Conservation (phyloP, 1,140 invertebrate genomes). For the Drosophila bocki region DNA sequence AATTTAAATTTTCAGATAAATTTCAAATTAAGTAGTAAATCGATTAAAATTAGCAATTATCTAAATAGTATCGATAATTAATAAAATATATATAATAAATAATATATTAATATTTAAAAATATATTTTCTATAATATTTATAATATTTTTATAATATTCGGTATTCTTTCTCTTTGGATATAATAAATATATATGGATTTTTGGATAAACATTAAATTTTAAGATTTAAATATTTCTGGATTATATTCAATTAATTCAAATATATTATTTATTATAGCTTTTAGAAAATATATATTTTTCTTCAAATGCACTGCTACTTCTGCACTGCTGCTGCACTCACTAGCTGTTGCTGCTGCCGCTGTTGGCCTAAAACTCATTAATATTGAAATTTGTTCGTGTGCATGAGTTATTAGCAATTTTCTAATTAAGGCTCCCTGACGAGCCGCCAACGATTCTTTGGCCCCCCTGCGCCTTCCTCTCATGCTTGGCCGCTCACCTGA, state of each 20-base stretch:
- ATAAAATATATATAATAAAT: too few relatives aligned
- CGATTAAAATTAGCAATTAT: too few relatives aligned
- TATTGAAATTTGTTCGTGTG: constrained; percentile 84
- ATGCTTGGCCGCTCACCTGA: constrained; percentile 78
- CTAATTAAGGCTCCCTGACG: constrained; percentile 77
- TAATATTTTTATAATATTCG: too few relatives aligned
- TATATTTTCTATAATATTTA: too few relatives aligned
- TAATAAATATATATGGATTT: too few relatives aligned
- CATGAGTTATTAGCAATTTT: constrained; percentile 84
- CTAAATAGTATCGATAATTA: too few relatives aligned
- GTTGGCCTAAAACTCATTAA: constrained; percentile 77
- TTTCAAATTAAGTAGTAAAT: too few relatives aligned
- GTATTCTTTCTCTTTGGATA: too few relatives aligned
- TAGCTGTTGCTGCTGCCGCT: constrained; percentile 26
- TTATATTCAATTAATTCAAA: neutral
- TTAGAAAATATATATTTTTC: neutral
- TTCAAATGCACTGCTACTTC: constrained; percentile 8
- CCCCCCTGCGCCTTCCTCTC: constrained; percentile 8
- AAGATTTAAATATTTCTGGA: too few relatives aligned
- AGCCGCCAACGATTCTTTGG: constrained; percentile 45
- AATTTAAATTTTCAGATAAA: too few relatives aligned
- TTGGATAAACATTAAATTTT: too few relatives aligned
- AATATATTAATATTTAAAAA: too few relatives aligned
- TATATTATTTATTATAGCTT: neutral
- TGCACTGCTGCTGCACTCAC: constrained; percentile 17